These are phyloP conservation scores for Hiodon tergisus DNA, from an alignment of 2,113 vertebrate genomes.

Conservation along the genomic window DNA sequence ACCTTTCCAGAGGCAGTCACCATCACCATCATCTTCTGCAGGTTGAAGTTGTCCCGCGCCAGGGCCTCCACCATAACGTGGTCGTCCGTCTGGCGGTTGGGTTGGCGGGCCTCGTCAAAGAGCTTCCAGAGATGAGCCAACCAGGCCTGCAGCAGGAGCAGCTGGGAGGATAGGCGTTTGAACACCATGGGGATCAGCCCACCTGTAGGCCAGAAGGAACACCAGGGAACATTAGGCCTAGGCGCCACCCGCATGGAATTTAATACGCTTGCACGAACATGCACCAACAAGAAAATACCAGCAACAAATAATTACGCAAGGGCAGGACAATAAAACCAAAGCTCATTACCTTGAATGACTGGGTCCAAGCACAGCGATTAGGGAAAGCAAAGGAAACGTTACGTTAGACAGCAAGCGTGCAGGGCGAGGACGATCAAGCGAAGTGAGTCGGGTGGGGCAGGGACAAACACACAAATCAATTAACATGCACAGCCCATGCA, in stretches of 20 bases:
- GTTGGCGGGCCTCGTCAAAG: conserved; percentile 93
- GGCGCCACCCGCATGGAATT: not conserved
- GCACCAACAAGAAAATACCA: no score
- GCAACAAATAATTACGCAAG: no score
- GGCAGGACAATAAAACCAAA: no score
- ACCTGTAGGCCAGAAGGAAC: conserved; percentile 52
- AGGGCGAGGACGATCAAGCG: no score
- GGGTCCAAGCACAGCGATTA: conserved; percentile 77
- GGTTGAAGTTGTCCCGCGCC: conserved; percentile 93
- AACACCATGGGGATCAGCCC: conserved; percentile 89
- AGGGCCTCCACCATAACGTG: conserved; percentile 89
- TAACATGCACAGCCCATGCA: no score
- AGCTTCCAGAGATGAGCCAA: conserved; percentile 88
- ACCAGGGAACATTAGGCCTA: not conserved
- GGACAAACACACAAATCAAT: no score
- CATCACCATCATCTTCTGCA: conserved; percentile 99
- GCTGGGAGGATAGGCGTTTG: conserved; percentile 89
- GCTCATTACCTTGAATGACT: conserved; percentile 95
- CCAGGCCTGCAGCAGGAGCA: conserved; percentile 92
- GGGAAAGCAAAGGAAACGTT: conserved; percentile 49
- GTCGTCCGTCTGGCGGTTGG: conserved; percentile 86
- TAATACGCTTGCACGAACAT: no score
- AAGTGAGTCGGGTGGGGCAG: no score
- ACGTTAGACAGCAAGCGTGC: no score
- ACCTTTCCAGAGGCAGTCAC: conserved; percentile 94